phyloP scores from a whole-genome alignment of 2,113 vertebrate species.

The Hystrix brachyura region DNA sequence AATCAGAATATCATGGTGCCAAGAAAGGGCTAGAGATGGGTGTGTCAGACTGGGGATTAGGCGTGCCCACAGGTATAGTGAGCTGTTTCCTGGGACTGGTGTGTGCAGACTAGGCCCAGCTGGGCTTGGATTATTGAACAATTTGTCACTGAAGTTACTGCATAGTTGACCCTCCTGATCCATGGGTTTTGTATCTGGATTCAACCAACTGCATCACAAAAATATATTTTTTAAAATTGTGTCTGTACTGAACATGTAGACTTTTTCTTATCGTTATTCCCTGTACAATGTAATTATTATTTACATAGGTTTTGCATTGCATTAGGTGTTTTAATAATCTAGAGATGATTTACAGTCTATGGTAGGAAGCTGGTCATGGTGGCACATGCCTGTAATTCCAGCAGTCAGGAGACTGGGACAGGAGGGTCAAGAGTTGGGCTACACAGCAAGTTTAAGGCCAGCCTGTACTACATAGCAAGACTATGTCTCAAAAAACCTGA shows the following conservation, averaged over 20 bases:
- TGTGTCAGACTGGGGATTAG: accelerated
- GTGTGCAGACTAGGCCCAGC: neutral
- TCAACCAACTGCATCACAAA: neutral
- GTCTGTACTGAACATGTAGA: neutral
- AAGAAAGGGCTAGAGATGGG: neutral
- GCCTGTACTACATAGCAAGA: too few species aligned
- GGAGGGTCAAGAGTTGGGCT: neutral
- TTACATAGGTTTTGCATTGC: neutral
- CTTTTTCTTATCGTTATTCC: neutral
- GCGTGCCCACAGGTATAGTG: accelerated
- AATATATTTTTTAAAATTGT: neutral
- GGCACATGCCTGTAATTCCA: neutral
- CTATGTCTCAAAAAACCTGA: too few species aligned
- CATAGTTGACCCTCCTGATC: neutral
- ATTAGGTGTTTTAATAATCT: neutral
- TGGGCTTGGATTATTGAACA: neutral
- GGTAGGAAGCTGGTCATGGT: neutral
- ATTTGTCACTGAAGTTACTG: neutral
- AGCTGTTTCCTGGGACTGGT: neutral
- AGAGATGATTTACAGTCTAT: neutral
- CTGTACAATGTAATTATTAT: neutral
- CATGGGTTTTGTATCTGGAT: neutral
- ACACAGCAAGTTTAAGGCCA: neutral
- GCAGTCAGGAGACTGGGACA: neutral
- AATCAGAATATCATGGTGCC: neutral